These are phyloP conservation scores for Myripristis murdjan DNA, from an alignment of 2,797 vertebrate genomes.

Conservation along the genomic window DNA sequence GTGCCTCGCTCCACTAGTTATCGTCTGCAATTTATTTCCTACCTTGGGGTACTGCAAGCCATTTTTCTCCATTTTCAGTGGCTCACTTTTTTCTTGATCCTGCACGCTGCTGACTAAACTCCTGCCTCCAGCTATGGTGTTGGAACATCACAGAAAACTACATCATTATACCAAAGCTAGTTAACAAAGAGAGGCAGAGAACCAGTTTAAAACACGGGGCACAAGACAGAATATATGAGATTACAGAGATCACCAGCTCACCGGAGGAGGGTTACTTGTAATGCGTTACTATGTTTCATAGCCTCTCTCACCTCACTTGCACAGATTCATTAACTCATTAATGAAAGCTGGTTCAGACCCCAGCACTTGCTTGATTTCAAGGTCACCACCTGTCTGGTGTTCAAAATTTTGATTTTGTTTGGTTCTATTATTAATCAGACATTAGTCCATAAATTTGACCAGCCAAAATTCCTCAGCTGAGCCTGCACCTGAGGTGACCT, in stretches of 20 bases:
- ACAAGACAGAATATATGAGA: constrained; percentile 70
- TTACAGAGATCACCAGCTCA: constrained; percentile 73
- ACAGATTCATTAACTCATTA: constrained; percentile 66
- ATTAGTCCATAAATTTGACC: constrained; percentile 19
- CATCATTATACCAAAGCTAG: constrained; percentile 86
- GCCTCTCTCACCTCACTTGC: constrained; percentile 43
- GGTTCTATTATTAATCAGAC: constrained; percentile 43
- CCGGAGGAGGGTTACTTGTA: constrained; percentile 60
- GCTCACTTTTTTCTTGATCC: constrained; percentile 81
- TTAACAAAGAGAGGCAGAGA: constrained; percentile 84
- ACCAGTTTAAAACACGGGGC: constrained; percentile 79
- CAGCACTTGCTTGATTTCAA: constrained; percentile 61
- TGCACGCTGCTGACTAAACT: constrained; percentile 84
- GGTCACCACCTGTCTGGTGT: constrained; percentile 60
- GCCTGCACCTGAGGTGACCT: constrained; percentile 5
- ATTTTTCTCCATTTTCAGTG: constrained; percentile 86
- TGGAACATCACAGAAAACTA: constrained; percentile 87
- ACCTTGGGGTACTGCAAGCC: constrained; percentile 86
- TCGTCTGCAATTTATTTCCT: constrained; percentile 88
- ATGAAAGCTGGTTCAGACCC: constrained; percentile 65
- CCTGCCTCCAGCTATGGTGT: constrained; percentile 85
- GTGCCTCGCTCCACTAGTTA: constrained; percentile 84
- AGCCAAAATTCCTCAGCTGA: constrained; percentile 36
- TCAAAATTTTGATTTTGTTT: constrained; percentile 43
- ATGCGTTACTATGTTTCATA: constrained; percentile 33